phyloP scores from a whole-genome alignment of 2,113 vertebrate species.

The Chroicocephalus ridibundus region DNA sequence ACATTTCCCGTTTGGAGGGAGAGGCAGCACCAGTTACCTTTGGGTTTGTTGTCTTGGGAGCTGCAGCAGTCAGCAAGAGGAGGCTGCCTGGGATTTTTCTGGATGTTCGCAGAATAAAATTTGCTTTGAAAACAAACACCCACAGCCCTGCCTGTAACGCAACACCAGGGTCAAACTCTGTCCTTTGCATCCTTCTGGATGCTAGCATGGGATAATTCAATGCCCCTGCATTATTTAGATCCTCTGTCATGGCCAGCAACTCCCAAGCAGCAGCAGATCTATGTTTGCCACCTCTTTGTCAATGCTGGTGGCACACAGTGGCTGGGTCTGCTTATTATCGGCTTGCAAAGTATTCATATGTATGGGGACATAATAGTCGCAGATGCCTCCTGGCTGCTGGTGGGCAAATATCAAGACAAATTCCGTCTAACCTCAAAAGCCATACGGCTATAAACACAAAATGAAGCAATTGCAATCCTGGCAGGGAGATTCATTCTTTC shows the following conservation, averaged over 20 bases:
- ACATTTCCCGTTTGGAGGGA: constrained; percentile 13
- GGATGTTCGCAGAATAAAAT: neutral
- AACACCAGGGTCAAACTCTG: neutral
- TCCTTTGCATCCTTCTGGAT: neutral
- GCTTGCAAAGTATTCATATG: neutral
- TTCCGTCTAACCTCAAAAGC: neutral
- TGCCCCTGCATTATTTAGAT: neutral
- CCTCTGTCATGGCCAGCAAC: neutral
- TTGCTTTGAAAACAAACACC: constrained; percentile 26
- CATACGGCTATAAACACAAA: neutral
- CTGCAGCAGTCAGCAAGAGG: neutral
- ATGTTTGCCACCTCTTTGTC: neutral
- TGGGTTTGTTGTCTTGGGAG: constrained; percentile 33
- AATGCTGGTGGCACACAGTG: neutral
- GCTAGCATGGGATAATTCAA: neutral
- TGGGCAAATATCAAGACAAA: neutral
- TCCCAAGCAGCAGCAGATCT: neutral
- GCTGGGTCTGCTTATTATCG: neutral
- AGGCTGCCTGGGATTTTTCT: constrained; percentile 7
- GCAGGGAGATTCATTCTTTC: neutral
- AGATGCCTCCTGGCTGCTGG: neutral
- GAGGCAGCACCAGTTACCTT: neutral
- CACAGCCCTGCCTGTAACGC: neutral
- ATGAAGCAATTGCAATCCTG: neutral
- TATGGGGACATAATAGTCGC: neutral